Percentiles rank a stretch among this genome's conserved stretches.
These are phyloP conservation scores for Wasmannia auropunctata DNA, from an alignment of 1,140 invertebrate species.

Conservation along the genomic window DNA sequence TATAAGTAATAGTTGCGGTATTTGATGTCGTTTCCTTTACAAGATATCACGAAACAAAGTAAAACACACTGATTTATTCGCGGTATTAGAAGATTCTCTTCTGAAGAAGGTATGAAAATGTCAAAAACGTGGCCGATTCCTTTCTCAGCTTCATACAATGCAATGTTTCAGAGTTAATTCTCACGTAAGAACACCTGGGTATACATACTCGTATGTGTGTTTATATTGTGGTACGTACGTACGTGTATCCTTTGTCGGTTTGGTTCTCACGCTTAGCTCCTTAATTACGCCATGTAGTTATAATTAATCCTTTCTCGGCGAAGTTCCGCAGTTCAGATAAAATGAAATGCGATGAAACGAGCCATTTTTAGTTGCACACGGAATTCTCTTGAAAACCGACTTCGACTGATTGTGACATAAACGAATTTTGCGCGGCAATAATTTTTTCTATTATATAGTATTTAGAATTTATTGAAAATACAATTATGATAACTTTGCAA, in stretches of 20 bases:
- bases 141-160: conserved; percentile 35
- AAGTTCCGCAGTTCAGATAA: conserved; percentile 43
- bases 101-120: conserved; percentile 31
- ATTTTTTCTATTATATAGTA: not conserved
- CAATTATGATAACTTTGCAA: not conserved
- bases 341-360: conserved; percentile 26
- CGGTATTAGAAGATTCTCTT: not conserved
- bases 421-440: not conserved
- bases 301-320: conserved; percentile 73
- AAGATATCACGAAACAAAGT: not conserved
- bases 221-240: not conserved
- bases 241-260: conserved; percentile 61
- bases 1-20: not conserved
- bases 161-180: conserved; percentile 38
- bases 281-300: conserved; percentile 73
- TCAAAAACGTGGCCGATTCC: conserved; percentile 52
- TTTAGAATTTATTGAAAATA: not conserved
- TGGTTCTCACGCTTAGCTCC: conserved; percentile 75
- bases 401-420: not conserved
- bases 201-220: not conserved
- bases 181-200: conserved; percentile 45
- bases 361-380: conserved; percentile 13
- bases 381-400: not conserved
- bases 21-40: not conserved
- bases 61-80: not conserved